A percentile compares a stretch with the other conserved stretches of the same genome.
Conservation (phyloP, 92 coral and sea anemone species). For the Siderastrea radians region DNA sequence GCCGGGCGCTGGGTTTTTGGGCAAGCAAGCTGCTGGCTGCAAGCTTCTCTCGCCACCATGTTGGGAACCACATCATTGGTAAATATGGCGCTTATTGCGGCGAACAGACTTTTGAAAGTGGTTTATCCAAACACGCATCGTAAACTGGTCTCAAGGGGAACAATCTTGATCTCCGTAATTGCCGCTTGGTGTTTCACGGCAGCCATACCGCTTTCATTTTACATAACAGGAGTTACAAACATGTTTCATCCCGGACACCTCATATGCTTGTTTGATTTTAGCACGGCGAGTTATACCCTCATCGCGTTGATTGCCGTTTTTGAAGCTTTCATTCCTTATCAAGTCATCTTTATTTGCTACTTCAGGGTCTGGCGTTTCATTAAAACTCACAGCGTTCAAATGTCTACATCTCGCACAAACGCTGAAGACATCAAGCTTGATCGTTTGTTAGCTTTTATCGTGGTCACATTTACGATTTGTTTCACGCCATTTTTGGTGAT, state of each 20-base stretch:
- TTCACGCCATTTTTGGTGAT: constrained; percentile 53
- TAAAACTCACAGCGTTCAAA: constrained; percentile 40
- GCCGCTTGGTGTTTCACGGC: constrained; percentile 41
- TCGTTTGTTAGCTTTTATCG: constrained; percentile 55
- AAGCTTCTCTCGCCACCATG: constrained; percentile 52
- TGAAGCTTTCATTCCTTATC: constrained; percentile 33
- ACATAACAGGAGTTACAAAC: constrained; percentile 14
- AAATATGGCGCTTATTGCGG: constrained; percentile 50
- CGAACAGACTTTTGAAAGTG: constrained; percentile 56
- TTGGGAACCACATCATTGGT: constrained; percentile 54
- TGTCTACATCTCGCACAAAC: constrained; percentile 52
- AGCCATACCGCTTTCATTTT: constrained; percentile 23
- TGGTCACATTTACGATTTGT: constrained; percentile 54
- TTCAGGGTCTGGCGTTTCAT: constrained; percentile 67
- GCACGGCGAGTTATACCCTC: constrained; percentile 30
- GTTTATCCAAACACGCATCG: constrained; percentile 49
- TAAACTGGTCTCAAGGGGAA: constrained; percentile 32
- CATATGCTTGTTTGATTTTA: constrained; percentile 62
- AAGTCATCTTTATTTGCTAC: constrained; percentile 59
- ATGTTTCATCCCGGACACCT: constrained; percentile 59
- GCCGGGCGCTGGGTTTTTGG: constrained; percentile 62
- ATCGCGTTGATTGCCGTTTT: constrained; percentile 37
- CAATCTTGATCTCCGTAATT: constrained; percentile 39
- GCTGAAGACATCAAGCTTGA: constrained; percentile 55
- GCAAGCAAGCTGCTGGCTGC: constrained; percentile 43